Evolutionary conservation across 1,140 invertebrate species (phyloP).

Genomic region (Mylabris phalerata): DNA sequence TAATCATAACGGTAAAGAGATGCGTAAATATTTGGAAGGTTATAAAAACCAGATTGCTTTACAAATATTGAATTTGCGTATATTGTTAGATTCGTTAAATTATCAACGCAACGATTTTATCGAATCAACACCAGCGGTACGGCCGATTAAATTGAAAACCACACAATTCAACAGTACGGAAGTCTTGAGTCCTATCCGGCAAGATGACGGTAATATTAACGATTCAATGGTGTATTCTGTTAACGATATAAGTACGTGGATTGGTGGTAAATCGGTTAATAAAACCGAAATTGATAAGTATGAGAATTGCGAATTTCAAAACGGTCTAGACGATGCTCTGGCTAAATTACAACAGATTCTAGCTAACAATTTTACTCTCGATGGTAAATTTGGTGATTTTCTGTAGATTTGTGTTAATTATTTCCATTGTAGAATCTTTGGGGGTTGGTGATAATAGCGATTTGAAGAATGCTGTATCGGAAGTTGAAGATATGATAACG

Average conservation of each 20-base stretch:
- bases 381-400: slow-evolving; percentile 39
- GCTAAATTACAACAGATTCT: slow-evolving; percentile 54
- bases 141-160: slow-evolving; percentile 7
- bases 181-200: slow-evolving; percentile 49
- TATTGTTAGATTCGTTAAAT: slow-evolving; percentile 33
- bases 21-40: slow-evolving; percentile 46
- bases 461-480: slow-evolving; percentile 50
- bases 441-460: slow-evolving; percentile 50
- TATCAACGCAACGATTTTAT: slow-evolving; percentile 4
- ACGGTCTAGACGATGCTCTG: slow-evolving; percentile 52
- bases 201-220: slow-evolving; percentile 9
- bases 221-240: not conserved
- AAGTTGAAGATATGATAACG: slow-evolving; percentile 54
- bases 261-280: slow-evolving; percentile 30
- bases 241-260: slow-evolving; percentile 52
- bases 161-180: slow-evolving; percentile 10
- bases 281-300: slow-evolving; percentile 4
- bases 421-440: slow-evolving; percentile 39
- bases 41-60: slow-evolving; percentile 49
- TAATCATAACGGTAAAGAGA: slow-evolving; percentile 37
- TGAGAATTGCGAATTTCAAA: slow-evolving; percentile 40
- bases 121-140: slow-evolving; percentile 38
- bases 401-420: not conserved
- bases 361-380: slow-evolving; percentile 51
- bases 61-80: slow-evolving; percentile 53